Conservation (phyloP, 2,888 invertebrate species). For the Lasioglossum zephyrum region DNA sequence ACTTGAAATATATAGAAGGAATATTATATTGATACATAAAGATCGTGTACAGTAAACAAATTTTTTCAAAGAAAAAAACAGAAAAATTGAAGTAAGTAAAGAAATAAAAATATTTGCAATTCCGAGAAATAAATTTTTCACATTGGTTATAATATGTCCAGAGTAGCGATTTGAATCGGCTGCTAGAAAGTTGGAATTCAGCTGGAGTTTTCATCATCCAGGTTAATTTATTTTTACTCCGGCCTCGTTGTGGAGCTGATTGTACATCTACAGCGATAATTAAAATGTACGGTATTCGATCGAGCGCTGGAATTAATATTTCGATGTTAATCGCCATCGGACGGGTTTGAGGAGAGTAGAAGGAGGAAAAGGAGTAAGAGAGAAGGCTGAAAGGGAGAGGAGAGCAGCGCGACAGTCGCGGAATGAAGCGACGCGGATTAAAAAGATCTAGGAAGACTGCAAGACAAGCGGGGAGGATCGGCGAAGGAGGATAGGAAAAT, state of each 20-base stretch:
- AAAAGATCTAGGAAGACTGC: constrained; percentile 1
- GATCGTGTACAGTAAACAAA: too few relatives aligned
- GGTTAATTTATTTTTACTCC: neutral
- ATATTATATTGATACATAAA: too few relatives aligned
- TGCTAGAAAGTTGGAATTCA: neutral
- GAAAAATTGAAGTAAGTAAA: too few relatives aligned
- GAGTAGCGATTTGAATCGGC: neutral
- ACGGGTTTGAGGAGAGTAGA: neutral
- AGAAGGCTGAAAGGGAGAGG: neutral
- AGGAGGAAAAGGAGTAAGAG: constrained; percentile 1
- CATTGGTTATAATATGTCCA: too few relatives aligned
- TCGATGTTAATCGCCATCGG: neutral
- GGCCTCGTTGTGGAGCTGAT: neutral
- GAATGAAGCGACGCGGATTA: constrained; percentile 37
- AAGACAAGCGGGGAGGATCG: neutral
- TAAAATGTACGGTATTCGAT: neutral
- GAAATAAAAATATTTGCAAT: too few relatives aligned
- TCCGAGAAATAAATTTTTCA: too few relatives aligned
- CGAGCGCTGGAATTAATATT: neutral
- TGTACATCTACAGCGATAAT: neutral
- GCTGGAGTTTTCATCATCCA: neutral
- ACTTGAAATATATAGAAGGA: too few relatives aligned
- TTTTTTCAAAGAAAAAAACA: too few relatives aligned
- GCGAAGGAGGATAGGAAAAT: constrained; percentile 29
- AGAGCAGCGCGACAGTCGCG: constrained; percentile 42